phyloP scores from a whole-genome alignment of 2,797 vertebrate species.

The Sardinella longiceps region DNA sequence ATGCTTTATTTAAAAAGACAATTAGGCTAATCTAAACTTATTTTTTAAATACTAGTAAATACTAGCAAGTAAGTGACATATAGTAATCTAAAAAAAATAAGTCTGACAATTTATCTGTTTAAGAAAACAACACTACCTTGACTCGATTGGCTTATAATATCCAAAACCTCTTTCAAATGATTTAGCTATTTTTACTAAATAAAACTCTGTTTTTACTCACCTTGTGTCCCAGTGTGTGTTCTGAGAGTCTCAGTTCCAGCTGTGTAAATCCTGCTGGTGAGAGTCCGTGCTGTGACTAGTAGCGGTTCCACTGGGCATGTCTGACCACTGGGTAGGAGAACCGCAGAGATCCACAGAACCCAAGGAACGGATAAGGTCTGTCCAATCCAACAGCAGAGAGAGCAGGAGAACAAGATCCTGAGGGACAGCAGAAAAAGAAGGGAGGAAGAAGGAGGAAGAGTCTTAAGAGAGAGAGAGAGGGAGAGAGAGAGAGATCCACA shows the following conservation, averaged over 20 bases:
- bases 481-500: neutral
- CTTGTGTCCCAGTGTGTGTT: neutral
- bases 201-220: neutral
- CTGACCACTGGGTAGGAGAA: slow-evolving; percentile 14
- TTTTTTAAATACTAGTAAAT: neutral
- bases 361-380: neutral
- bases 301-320: slow-evolving; percentile 68
- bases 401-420: slow-evolving; percentile 17
- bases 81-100: neutral
- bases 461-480: neutral
- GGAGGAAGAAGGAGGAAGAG: slow-evolving; percentile 29
- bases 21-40: neutral
- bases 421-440: slow-evolving; percentile 15
- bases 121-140: no score
- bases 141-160: neutral
- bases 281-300: neutral
- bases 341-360: neutral
- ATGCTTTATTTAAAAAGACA: neutral
- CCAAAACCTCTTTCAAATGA: neutral
- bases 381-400: neutral
- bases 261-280: slow-evolving; percentile 58
- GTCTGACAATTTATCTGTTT: no score
- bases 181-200: neutral
- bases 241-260: neutral
- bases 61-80: neutral